Percentiles rank a stretch among this genome's conserved stretches.
These are phyloP conservation scores for Xestia c-nigrum DNA, from an alignment of 2,888 invertebrate genomes.

Conservation along the genomic window DNA sequence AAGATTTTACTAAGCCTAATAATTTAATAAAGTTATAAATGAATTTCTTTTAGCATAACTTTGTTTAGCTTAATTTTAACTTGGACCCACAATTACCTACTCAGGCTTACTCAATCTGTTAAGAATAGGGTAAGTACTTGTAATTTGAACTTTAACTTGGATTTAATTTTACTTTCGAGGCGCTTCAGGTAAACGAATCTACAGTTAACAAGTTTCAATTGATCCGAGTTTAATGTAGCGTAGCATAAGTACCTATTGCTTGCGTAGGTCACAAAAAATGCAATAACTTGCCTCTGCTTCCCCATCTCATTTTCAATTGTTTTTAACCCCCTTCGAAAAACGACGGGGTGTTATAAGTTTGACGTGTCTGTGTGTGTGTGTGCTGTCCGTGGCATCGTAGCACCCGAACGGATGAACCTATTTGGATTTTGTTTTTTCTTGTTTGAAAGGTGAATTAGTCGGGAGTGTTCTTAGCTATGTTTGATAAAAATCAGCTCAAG, in stretches of 20 bases:
- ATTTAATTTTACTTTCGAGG: conserved; percentile 5
- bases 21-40: conserved; percentile 16
- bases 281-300: too few species aligned
- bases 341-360: too few species aligned
- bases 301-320: too few species aligned
- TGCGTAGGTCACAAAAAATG: neutral
- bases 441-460: too few species aligned
- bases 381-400: too few species aligned
- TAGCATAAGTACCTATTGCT: too few species aligned
- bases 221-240: neutral
- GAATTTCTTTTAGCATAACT: conserved; percentile 25
- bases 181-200: neutral
- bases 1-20: conserved; percentile 20
- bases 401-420: too few species aligned
- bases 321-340: too few species aligned
- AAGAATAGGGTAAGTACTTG: conserved; percentile 4
- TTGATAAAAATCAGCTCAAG: too few species aligned
- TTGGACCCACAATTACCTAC: conserved; percentile 17
- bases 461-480: too few species aligned
- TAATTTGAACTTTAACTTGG: conserved; percentile 4
- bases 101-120: neutral
- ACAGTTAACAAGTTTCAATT: neutral
- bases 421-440: too few species aligned
- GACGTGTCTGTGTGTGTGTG: too few species aligned
- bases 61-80: conserved; percentile 23